Conservation (phyloP, 2,797 vertebrate genomes). For the Halcyon chelicuti region DNA sequence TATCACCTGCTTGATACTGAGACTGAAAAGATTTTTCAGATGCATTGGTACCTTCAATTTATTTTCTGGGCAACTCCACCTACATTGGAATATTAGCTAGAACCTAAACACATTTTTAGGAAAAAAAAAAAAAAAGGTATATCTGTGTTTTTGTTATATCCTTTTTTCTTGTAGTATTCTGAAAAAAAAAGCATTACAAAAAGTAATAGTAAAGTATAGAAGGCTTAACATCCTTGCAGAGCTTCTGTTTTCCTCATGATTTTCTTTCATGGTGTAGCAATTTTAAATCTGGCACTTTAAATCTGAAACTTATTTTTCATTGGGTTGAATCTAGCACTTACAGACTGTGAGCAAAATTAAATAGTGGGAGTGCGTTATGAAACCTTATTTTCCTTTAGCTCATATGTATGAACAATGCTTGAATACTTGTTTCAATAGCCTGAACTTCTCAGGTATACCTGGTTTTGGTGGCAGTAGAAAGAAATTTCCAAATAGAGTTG, state of each 20-base stretch:
- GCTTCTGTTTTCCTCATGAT: not conserved
- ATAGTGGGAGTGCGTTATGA: not conserved
- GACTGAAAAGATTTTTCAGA: not conserved
- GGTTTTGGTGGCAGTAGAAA: not conserved
- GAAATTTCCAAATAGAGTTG: not conserved
- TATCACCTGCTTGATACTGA: not conserved
- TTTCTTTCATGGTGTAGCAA: not conserved
- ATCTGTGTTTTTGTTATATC: not conserved
- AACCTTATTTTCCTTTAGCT: not conserved
- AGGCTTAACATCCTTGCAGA: not conserved
- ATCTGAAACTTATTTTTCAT: not conserved
- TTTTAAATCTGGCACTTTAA: not conserved
- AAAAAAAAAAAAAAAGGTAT: not conserved
- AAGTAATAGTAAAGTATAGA: not conserved
- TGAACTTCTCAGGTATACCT: not conserved
- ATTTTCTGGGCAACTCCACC: not conserved
- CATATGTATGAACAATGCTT: not conserved
- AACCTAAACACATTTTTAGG: not conserved
- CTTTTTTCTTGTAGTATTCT: not conserved
- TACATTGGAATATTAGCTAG: not conserved
- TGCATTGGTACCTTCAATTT: not conserved
- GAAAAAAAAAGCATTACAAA: not conserved
- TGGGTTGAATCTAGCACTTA: not conserved
- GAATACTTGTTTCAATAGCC: not conserved
- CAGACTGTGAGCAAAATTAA: not conserved